phyloP scores from a whole-genome alignment of 2,113 vertebrate species.

The Pedetes capensis region DNA sequence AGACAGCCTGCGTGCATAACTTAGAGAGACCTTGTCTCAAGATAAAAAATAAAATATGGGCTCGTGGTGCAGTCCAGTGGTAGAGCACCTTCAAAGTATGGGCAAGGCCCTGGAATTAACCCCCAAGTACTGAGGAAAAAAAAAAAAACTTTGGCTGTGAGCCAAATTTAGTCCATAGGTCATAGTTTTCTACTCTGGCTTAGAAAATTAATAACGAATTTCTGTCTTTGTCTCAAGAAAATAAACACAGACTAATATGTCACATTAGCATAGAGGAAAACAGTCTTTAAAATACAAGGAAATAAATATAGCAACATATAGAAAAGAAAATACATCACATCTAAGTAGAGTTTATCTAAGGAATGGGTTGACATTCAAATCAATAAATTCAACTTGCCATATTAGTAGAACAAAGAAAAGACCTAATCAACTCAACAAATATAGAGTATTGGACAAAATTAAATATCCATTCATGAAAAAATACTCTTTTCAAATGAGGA shows the following conservation, averaged over 20 bases:
- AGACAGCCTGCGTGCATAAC: too few relatives aligned
- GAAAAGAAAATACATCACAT: background rate
- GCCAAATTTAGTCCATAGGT: background rate
- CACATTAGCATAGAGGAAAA: background rate
- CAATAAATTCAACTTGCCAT: too few relatives aligned
- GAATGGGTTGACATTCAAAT: too few relatives aligned
- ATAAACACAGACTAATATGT: background rate
- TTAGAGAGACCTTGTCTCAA: too few relatives aligned
- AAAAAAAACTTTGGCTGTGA: too few relatives aligned
- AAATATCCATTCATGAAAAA: background rate
- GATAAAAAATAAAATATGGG: too few relatives aligned
- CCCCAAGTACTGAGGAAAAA: too few relatives aligned
- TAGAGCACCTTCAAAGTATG: too few relatives aligned
- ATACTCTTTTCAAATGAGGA: background rate
- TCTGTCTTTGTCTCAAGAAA: constrained; percentile 4
- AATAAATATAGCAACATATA: background rate
- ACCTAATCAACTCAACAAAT: background rate
- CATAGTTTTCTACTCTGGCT: background rate
- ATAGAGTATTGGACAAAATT: constrained; percentile 31
- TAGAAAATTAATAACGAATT: background rate
- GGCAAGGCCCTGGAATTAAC: too few relatives aligned
- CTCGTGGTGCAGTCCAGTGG: too few relatives aligned
- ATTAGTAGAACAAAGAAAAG: background rate
- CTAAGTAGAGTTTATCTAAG: too few relatives aligned
- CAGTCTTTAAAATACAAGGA: background rate